These are phyloP conservation scores for Platypus cylindrus DNA, from an alignment of 2,888 invertebrate species.

Conservation along the genomic window DNA sequence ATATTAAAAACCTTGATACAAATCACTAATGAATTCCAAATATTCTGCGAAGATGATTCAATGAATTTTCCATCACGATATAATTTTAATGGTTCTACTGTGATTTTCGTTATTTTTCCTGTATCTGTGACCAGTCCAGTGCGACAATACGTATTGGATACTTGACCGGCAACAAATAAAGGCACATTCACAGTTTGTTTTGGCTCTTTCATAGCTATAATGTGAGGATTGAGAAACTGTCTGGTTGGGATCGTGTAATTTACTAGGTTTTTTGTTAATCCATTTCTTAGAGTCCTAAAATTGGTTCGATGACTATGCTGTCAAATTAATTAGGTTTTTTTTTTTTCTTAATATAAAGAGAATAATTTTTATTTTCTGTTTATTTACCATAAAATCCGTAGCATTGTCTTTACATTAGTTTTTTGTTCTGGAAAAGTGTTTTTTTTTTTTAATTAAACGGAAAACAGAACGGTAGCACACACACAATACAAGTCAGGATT, in stretches of 20 bases:
- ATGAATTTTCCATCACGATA: slow-evolving; percentile 60
- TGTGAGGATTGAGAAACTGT: too few relatives aligned
- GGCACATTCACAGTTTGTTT: slow-evolving; percentile 2
- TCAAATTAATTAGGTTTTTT: too few relatives aligned
- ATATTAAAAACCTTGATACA: slow-evolving; percentile 64
- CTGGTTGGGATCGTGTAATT: too few relatives aligned
- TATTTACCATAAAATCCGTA: slow-evolving; percentile 2
- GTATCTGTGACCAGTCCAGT: slow-evolving; percentile 60
- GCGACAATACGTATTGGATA: slow-evolving; percentile 79
- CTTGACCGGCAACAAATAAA: slow-evolving; percentile 78
- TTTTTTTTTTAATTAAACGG: slow-evolving; percentile 5
- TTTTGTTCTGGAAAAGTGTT: slow-evolving; percentile 1
- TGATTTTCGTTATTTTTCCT: slow-evolving; percentile 52
- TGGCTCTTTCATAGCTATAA: not conserved
- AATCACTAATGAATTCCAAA: slow-evolving; percentile 63
- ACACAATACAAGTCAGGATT: too few relatives aligned
- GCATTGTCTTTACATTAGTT: not conserved
- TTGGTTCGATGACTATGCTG: too few relatives aligned
- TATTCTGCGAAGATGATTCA: slow-evolving; percentile 81
- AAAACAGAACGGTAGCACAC: too few relatives aligned
- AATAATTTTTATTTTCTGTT: not conserved
- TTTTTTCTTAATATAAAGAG: too few relatives aligned
- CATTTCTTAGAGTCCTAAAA: too few relatives aligned
- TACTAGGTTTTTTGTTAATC: too few relatives aligned
- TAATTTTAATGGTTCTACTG: slow-evolving; percentile 54